These are phyloP conservation scores for Nasonia vitripennis DNA, from an alignment of 1,140 invertebrate species.

Conservation along the genomic window DNA sequence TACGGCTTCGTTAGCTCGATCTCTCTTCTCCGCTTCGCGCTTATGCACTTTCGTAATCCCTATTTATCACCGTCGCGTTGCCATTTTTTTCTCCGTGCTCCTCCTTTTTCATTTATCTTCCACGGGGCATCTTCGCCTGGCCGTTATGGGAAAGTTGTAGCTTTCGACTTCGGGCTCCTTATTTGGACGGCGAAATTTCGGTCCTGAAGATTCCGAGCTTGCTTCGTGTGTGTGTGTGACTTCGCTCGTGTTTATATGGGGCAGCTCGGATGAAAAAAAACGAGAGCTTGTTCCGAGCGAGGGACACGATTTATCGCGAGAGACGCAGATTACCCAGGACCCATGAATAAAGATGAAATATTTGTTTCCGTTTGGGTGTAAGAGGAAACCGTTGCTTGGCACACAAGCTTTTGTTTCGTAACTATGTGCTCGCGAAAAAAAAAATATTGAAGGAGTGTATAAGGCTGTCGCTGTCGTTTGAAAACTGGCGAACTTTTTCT, in stretches of 20 bases:
- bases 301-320: not conserved
- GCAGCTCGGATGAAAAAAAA: not conserved
- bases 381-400: no score
- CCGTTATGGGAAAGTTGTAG: not conserved
- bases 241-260: not conserved
- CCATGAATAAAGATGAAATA: no score
- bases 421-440: not conserved
- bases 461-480: no score
- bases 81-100: slow-evolving; percentile 5
- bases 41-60: slow-evolving; percentile 17
- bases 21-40: not conserved
- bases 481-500: not conserved
- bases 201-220: no score
- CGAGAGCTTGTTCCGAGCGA: not conserved
- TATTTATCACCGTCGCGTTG: slow-evolving; percentile 29
- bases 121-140: not conserved
- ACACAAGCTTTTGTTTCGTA: not conserved
- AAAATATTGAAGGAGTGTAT: not conserved
- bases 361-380: no score
- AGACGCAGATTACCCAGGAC: not conserved
- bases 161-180: not conserved
- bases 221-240: no score
- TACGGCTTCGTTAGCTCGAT: slow-evolving; percentile 15
- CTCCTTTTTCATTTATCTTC: not conserved
- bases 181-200: slow-evolving; percentile 3